Conservation (phyloP, 92 coral and sea anemone genomes). For the Heliopora coerulea region DNA sequence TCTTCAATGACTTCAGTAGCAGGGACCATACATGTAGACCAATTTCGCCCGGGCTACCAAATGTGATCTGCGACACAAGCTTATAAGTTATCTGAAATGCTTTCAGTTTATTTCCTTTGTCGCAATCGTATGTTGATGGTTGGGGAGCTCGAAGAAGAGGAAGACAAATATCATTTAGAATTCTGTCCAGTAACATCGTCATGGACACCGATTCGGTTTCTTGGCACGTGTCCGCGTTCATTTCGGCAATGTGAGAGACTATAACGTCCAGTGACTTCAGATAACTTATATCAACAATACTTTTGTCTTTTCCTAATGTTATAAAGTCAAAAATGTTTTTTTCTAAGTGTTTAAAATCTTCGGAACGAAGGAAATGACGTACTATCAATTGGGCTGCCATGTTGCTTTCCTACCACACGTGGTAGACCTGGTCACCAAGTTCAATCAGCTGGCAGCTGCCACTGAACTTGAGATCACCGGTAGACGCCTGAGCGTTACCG, state of each 20-base stretch:
- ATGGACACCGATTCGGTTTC: background rate
- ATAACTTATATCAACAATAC: conserved; percentile 6
- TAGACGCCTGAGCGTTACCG: too few species aligned
- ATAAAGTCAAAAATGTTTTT: conserved; percentile 14
- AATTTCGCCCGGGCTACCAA: conserved; percentile 8
- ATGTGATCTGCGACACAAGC: conserved; percentile 22
- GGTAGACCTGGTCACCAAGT: too few species aligned
- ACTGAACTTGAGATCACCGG: too few species aligned
- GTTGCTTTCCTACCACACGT: background rate
- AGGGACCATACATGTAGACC: conserved; percentile 21
- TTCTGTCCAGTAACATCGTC: background rate
- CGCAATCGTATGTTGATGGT: conserved; percentile 20
- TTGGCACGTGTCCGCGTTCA: background rate
- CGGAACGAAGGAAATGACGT: conserved; percentile 24
- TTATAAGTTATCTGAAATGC: conserved; percentile 11
- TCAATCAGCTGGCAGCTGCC: too few species aligned
- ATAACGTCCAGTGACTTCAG: conserved; percentile 20
- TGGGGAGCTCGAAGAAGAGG: conserved; percentile 9
- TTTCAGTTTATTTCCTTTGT: conserved; percentile 20
- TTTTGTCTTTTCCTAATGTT: background rate
- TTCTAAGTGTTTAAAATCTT: conserved; percentile 6
- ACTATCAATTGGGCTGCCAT: conserved; percentile 19
- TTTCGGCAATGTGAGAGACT: conserved; percentile 14
- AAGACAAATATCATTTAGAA: conserved; percentile 23
- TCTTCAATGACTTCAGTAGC: conserved; percentile 21